Base-by-base conservation (phyloP, 2,888 invertebrate genomes). In the Eupithecia pulchellata region DNA sequence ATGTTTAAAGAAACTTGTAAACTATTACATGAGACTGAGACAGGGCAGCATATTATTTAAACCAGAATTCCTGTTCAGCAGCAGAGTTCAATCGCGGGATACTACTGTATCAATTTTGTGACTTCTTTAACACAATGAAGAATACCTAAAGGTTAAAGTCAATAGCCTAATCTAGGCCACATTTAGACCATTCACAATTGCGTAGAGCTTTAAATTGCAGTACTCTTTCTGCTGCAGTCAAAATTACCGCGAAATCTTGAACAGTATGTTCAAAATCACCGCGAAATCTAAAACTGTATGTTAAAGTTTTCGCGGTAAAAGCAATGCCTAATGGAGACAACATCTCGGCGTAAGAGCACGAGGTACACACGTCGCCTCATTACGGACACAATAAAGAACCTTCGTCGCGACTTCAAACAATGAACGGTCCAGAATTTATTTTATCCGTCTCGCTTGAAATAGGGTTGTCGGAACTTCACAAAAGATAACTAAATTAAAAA, bases 331-430 rank as follows among this genome's bases (percentile, higher is more conserved):
- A 34, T 52, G 9, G 57, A 71, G 47, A 47, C 64, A 55, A 60
- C 66, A 57, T 57, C 20, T 57, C 13, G 57, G 13, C 29, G 57
- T 14, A 11, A 57, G 57, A 52, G 14, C 55, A 14, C 29, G 57
- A 11, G 30, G 57, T 58, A 68, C 67, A 72, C 72, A 71, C 69
- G 67, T 66, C 67, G 80, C 80, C 84, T 84, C 84, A 85, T 85
- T 85, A 85, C 81, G 74, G 75, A 77, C 78, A 84, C 83, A 85
- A 85, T 85, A 82, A 82, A 84, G 79, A 79, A 72, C 78, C 79
- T 69, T 72, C 78, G 82, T 75, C 68, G 74, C 68, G 42, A 71
- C 77, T 84, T 82, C 83, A 85, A 84, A 85, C 84, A 84, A 84
- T 83, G 79, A 78, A 77, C 76, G 79, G 78, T 76, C 74, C 80